Conservation (phyloP, 2,113 vertebrate genomes). For the Promerops cafer region DNA sequence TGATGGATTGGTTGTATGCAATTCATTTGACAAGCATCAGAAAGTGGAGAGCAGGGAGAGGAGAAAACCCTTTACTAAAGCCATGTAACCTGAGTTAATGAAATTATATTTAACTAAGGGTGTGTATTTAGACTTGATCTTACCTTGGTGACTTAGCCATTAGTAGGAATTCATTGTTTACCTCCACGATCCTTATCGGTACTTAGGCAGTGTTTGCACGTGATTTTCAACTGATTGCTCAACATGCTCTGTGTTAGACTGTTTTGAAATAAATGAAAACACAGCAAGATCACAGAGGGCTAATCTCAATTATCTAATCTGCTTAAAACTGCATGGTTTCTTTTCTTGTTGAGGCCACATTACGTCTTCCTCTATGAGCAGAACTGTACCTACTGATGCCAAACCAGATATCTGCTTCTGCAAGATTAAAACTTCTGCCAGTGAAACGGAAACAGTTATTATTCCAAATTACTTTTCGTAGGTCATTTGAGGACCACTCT, state of each 20-base stretch:
- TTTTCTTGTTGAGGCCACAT: slow-evolving; percentile 50
- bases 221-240: slow-evolving; percentile 80
- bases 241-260: slow-evolving; percentile 65
- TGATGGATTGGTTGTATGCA: slow-evolving; percentile 70
- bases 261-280: slow-evolving; percentile 77
- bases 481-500: neutral
- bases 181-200: slow-evolving; percentile 81
- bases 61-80: slow-evolving; percentile 45
- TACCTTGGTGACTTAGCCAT: slow-evolving; percentile 86
- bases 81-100: slow-evolving; percentile 77
- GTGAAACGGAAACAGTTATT: neutral
- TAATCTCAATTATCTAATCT: slow-evolving; percentile 72
- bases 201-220: slow-evolving; percentile 81
- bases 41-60: neutral
- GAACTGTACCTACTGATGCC: neutral
- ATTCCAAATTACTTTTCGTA: neutral
- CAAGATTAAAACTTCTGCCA: neutral
- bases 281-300: slow-evolving; percentile 65
- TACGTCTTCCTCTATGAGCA: slow-evolving; percentile 19
- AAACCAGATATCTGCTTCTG: neutral
- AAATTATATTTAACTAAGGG: slow-evolving; percentile 82
- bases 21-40: slow-evolving; percentile 69
- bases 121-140: slow-evolving; percentile 82
- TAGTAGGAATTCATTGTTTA: slow-evolving; percentile 86
- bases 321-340: slow-evolving; percentile 57